These are phyloP conservation scores for Hafferia zeledoni DNA, from an alignment of 2,797 vertebrate species.

Conservation along the genomic window DNA sequence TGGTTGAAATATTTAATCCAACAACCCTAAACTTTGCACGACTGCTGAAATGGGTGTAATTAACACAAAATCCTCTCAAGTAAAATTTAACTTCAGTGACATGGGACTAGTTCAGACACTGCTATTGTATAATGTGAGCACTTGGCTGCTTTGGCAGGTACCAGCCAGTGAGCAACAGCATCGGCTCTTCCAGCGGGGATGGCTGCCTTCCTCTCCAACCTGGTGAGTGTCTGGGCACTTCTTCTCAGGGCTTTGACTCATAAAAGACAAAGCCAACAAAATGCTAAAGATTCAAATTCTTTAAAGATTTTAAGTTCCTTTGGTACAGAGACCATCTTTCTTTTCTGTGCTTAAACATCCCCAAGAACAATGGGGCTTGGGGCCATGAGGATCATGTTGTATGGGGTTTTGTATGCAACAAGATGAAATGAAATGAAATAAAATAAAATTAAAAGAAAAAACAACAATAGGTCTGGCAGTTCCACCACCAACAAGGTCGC, in stretches of 20 bases:
- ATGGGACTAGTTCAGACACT: neutral
- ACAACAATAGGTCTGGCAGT: neutral
- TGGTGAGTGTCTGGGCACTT: conserved; percentile 55
- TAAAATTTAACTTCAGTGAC: conserved; percentile 69
- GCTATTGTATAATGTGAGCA: neutral
- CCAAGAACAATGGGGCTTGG: neutral
- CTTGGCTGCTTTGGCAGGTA: neutral
- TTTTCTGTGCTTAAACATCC: neutral
- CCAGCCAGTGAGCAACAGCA: neutral
- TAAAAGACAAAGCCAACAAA: neutral
- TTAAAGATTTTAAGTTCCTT: neutral
- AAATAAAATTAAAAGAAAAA: neutral
- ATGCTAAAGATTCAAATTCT: neutral
- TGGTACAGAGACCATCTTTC: neutral
- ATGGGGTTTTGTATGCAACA: neutral
- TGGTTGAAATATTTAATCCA: conserved; percentile 68
- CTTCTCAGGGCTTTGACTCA: neutral
- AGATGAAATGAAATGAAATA: neutral
- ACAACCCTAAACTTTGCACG: conserved; percentile 56
- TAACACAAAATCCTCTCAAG: conserved; percentile 45
- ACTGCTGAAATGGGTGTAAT: conserved; percentile 20
- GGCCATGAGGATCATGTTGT: neutral
- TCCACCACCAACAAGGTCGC: neutral
- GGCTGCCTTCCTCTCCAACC: conserved; percentile 38
- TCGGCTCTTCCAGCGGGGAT: neutral